Conservation (phyloP, 2,113 vertebrate genomes). For the Aegypius monachus region DNA sequence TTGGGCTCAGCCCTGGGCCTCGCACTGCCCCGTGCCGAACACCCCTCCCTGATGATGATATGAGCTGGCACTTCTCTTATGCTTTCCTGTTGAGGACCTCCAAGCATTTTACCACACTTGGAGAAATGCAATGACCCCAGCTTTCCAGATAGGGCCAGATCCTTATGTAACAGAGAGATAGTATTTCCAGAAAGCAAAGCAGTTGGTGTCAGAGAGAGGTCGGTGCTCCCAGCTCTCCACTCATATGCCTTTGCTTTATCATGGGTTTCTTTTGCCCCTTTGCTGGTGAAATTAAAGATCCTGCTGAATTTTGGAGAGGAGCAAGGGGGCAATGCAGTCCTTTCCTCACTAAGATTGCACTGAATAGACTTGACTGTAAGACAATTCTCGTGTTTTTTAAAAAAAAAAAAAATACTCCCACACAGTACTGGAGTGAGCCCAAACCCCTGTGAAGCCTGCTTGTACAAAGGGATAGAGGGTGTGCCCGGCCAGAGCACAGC, state of each 20-base stretch:
- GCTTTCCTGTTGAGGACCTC: conserved; percentile 26
- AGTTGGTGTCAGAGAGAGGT: neutral
- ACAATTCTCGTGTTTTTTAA: neutral
- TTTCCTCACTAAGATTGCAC: neutral
- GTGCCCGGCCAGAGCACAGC: conserved; percentile 12
- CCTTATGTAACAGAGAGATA: conserved; percentile 42
- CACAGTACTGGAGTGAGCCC: conserved; percentile 46
- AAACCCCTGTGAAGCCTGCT: conserved; percentile 29
- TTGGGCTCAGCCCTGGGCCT: neutral
- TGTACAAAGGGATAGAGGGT: conserved; percentile 52
- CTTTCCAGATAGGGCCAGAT: conserved; percentile 46
- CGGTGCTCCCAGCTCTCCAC: neutral
- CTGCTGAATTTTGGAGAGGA: neutral
- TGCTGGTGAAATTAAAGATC: neutral
- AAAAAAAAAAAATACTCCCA: neutral
- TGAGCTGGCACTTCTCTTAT: neutral
- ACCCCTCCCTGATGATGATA: neutral
- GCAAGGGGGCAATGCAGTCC: neutral
- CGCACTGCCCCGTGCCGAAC: fast-evolving
- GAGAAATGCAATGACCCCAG: conserved; percentile 3
- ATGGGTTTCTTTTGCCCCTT: neutral
- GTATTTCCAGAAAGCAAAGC: conserved; percentile 34
- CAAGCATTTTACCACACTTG: conserved; percentile 13
- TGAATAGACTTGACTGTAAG: neutral
- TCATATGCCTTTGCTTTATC: neutral